A percentile compares a stretch with the other conserved stretches of the same genome.
phyloP scores from a whole-genome alignment of 2,797 vertebrate species.

The Dipus sagitta region DNA sequence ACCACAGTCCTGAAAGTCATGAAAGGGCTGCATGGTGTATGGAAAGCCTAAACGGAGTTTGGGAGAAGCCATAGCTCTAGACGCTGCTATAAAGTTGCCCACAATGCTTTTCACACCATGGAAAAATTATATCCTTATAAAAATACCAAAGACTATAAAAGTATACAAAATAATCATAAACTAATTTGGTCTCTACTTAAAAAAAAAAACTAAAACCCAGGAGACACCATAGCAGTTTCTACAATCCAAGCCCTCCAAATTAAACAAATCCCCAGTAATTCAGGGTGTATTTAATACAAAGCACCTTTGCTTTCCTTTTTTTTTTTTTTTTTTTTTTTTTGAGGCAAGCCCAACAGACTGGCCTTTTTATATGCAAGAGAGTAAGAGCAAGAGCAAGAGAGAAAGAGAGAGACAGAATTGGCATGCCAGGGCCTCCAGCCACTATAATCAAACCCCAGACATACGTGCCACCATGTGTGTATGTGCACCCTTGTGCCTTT shows the following conservation, averaged over 20 bases:
- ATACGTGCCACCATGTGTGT: too few species aligned
- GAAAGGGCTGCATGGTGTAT: not conserved
- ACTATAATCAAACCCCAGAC: too few species aligned
- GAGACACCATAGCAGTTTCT: not conserved
- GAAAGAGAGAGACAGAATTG: too few species aligned
- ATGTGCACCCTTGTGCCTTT: too few species aligned
- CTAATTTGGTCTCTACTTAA: conserved; percentile 27
- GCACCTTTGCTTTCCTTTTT: not conserved
- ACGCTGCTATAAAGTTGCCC: not conserved
- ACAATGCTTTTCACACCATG: not conserved
- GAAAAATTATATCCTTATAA: not conserved
- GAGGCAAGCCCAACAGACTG: too few species aligned
- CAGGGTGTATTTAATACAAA: not conserved
- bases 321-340: not conserved
- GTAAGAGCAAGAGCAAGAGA: too few species aligned
- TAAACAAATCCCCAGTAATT: not conserved
- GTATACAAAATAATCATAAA: conserved; percentile 33
- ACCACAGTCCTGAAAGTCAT: not conserved
- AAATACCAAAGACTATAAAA: conserved; percentile 6
- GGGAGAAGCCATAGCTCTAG: not conserved
- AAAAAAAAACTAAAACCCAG: conserved; percentile 22
- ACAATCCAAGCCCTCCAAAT: not conserved
- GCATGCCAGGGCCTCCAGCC: too few species aligned
- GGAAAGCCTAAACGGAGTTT: not conserved
- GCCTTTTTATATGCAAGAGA: too few species aligned